Conservation (phyloP, 2,888 invertebrate species). For the Brachypalpus laphriformis region DNA sequence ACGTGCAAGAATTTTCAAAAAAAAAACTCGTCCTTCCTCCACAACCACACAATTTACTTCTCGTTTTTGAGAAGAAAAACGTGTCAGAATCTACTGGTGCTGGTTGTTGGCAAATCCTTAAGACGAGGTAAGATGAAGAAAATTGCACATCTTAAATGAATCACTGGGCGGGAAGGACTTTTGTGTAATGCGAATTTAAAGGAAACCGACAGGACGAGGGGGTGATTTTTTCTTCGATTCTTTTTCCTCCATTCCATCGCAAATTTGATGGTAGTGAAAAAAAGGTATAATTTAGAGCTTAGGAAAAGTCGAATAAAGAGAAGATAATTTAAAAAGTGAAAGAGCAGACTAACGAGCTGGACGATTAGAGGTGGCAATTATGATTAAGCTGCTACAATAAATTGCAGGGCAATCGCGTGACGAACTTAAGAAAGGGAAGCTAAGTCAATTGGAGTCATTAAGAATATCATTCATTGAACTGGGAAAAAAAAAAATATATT, state of each 20-base stretch:
- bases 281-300: constrained; percentile 73
- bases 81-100: constrained; percentile 59
- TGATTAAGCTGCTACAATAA: constrained; percentile 65
- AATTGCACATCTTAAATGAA: constrained; percentile 74
- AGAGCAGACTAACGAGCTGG: constrained; percentile 71
- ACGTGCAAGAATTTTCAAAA: constrained; percentile 76
- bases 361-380: constrained; percentile 73
- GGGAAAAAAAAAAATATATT: constrained; percentile 21
- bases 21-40: constrained; percentile 48
- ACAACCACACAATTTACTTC: constrained; percentile 66
- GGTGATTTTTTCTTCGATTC: constrained; percentile 19
- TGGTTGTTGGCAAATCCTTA: constrained; percentile 69
- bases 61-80: constrained; percentile 52
- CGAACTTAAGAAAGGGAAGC: constrained; percentile 71
- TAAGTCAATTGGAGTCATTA: constrained; percentile 66
- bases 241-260: constrained; percentile 11
- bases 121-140: constrained; percentile 71
- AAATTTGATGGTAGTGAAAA: constrained; percentile 18
- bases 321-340: constrained; percentile 65
- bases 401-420: constrained; percentile 55
- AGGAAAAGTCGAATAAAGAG: constrained; percentile 65
- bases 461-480: constrained; percentile 56
- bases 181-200: constrained; percentile 71
- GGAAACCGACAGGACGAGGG: constrained; percentile 40
- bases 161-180: constrained; percentile 74